A percentile compares a stretch with the other conserved stretches of the same genome.
These are phyloP conservation scores for Melanotaenia nigrans DNA, from an alignment of 2,797 vertebrate species.

Conservation along the genomic window DNA sequence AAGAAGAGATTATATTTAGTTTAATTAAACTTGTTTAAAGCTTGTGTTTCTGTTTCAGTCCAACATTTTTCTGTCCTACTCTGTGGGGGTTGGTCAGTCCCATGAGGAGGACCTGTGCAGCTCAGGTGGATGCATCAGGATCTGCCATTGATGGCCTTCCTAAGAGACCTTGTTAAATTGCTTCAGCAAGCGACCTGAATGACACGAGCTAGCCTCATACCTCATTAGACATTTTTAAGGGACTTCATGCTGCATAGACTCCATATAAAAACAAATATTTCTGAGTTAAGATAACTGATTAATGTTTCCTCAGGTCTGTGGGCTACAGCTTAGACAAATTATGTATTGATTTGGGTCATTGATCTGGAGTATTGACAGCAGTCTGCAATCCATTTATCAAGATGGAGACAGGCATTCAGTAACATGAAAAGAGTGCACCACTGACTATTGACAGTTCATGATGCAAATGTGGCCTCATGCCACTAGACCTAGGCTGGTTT, in stretches of 20 bases:
- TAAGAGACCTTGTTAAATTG: slow-evolving; percentile 14
- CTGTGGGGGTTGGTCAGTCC: slow-evolving; percentile 3
- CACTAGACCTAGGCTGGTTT: neutral
- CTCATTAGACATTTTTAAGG: slow-evolving; percentile 8
- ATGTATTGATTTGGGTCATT: slow-evolving; percentile 10
- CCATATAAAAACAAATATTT: neutral
- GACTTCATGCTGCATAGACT: neutral
- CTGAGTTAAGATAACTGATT: neutral
- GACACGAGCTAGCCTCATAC: slow-evolving; percentile 33
- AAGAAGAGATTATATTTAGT: neutral
- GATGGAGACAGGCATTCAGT: slow-evolving; percentile 3
- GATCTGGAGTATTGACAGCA: slow-evolving; percentile 15
- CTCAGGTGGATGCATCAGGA: slow-evolving; percentile 42
- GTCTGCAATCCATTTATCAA: neutral
- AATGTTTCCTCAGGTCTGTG: neutral
- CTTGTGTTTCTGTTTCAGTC: neutral
- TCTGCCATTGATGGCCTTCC: slow-evolving; percentile 44
- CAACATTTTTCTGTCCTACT: neutral
- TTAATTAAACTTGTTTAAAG: neutral
- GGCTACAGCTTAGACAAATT: neutral
- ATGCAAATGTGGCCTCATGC: neutral
- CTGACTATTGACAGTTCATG: neutral
- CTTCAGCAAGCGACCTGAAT: slow-evolving; percentile 38
- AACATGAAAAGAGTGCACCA: neutral
- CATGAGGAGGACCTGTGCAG: slow-evolving; percentile 9